Conservation (phyloP, 2,113 vertebrate genomes). For the Rattus norvegicus region DNA sequence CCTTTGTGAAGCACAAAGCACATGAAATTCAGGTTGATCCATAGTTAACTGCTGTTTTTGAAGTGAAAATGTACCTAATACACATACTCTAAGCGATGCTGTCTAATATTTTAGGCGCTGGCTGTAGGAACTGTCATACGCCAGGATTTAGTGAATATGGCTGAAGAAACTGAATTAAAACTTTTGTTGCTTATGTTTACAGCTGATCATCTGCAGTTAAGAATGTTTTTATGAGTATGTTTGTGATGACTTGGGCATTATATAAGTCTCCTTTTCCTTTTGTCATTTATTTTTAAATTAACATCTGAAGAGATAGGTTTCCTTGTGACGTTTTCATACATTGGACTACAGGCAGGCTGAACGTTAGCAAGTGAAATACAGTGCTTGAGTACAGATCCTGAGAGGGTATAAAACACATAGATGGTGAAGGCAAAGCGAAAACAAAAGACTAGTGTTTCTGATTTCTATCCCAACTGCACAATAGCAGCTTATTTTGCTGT, state of each 20-base stretch:
- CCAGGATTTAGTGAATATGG: background rate
- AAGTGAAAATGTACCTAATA: background rate
- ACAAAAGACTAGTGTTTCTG: background rate
- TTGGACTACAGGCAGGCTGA: background rate
- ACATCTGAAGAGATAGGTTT: background rate
- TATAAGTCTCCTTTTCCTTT: background rate
- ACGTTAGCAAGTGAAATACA: background rate
- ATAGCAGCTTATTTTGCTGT: conserved; percentile 7
- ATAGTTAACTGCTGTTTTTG: conserved; percentile 8
- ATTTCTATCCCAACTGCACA: background rate
- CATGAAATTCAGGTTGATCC: background rate
- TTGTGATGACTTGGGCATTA: background rate
- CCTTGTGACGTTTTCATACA: background rate
- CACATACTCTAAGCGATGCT: background rate
- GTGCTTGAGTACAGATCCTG: background rate
- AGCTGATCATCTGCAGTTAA: background rate
- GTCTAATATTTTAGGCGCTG: background rate
- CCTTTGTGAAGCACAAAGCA: background rate
- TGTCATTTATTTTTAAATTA: background rate
- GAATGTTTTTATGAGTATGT: background rate
- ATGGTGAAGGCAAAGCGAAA: background rate
- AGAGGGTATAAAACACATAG: background rate
- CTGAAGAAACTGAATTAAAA: conserved; percentile 19
- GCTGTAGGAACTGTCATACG: background rate
- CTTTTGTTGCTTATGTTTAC: conserved; percentile 40